phyloP scores from a whole-genome alignment of 2,888 invertebrate genomes.

The Scaeva pyrastri region DNA sequence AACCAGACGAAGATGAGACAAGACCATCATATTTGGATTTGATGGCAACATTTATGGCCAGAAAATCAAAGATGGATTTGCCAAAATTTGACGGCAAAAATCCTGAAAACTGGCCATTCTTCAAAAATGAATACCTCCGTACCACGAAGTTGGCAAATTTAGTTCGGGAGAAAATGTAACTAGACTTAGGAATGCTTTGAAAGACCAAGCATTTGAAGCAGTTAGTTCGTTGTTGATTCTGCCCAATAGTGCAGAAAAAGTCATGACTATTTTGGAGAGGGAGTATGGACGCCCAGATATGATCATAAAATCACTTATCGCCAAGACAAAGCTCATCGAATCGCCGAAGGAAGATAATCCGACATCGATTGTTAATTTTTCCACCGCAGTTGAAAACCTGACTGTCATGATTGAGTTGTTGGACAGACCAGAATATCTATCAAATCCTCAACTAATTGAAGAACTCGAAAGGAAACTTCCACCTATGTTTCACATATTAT shows the following conservation, averaged over 20 bases:
- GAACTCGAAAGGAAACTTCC: conserved; percentile 6
- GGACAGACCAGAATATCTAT: neutral
- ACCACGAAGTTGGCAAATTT: neutral
- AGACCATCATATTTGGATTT: neutral
- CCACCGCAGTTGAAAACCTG: neutral
- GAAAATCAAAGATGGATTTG: neutral
- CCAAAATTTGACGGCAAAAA: neutral
- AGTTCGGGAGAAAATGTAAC: neutral
- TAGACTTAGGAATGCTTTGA: neutral
- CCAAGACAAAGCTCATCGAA: conserved; percentile 1
- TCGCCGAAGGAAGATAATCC: conserved; percentile 20
- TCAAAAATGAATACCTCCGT: neutral
- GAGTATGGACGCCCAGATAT: neutral
- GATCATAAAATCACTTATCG: neutral
- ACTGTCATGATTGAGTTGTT: conserved; percentile 7
- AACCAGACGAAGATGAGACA: too few species aligned
- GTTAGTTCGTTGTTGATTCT: conserved; percentile 8
- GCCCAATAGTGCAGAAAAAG: neutral
- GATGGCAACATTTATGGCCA: neutral
- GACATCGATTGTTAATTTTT: conserved; percentile 19
- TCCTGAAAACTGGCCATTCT: neutral
- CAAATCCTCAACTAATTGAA: neutral
- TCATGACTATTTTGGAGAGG: conserved; percentile 2
- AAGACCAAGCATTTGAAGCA: conserved; percentile 15
- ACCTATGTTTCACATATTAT: conserved; percentile 19